Conservation (phyloP, 2,113 vertebrate species). For the Actinemys pallida region DNA sequence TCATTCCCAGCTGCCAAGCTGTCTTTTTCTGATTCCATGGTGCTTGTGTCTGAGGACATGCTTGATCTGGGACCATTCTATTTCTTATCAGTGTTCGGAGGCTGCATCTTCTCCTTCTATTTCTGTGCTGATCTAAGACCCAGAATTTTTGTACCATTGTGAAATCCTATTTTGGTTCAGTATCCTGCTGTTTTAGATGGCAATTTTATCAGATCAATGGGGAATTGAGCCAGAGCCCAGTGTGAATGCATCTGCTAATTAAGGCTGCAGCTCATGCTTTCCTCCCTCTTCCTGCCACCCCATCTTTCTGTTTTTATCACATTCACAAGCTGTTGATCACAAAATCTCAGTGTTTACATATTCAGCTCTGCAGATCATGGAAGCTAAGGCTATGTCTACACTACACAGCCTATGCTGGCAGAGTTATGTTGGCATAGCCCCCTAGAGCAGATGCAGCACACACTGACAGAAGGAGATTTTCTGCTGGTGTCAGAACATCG, state of each 20-base stretch:
- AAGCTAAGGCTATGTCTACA: not conserved
- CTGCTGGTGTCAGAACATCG: not conserved
- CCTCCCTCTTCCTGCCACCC: not conserved
- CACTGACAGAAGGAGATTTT: not conserved
- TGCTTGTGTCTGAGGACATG: not conserved
- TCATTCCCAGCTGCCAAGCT: not conserved
- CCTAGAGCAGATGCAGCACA: not conserved
- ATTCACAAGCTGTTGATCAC: not conserved
- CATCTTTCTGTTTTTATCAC: conserved; percentile 17
- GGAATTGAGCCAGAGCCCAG: conserved; percentile 40
- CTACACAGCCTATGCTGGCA: not conserved
- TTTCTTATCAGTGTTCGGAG: not conserved
- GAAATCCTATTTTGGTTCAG: not conserved
- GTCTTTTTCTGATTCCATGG: not conserved
- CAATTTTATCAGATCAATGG: not conserved
- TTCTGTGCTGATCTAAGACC: not conserved
- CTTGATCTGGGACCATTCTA: not conserved
- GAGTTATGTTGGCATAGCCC: not conserved
- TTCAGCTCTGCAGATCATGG: not conserved
- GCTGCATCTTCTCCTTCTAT: not conserved
- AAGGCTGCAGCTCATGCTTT: conserved; percentile 2
- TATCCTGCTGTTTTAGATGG: not conserved
- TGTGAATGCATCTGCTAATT: conserved; percentile 48
- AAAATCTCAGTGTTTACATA: not conserved
- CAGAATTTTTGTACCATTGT: not conserved